Conservation (phyloP, 2,888 invertebrate genomes). For the Pachycephus smyrnensis region DNA sequence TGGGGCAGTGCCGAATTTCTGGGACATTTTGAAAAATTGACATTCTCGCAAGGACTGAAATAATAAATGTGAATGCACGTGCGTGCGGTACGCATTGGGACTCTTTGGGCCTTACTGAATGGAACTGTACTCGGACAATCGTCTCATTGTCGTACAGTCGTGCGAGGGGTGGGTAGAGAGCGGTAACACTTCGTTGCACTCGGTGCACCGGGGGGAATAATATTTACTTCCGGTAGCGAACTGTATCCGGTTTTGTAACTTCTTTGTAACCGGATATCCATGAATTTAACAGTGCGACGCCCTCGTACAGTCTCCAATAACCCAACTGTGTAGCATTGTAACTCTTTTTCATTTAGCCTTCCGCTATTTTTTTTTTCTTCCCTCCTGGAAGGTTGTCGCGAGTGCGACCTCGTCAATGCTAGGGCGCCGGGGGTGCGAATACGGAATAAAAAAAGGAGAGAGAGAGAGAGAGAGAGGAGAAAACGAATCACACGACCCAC, state of each 20-base stretch:
- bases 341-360: constrained; percentile 25
- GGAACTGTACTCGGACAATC: constrained; percentile 40
- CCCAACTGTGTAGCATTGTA: constrained; percentile 23
- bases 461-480: constrained; percentile 32
- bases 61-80: neutral
- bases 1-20: neutral
- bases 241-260: constrained; percentile 35
- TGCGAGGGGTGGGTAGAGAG: neutral
- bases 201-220: constrained; percentile 44
- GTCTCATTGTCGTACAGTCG: constrained; percentile 46
- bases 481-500: constrained; percentile 8
- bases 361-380: constrained; percentile 4
- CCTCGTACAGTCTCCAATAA: constrained; percentile 31
- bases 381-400: neutral
- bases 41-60: neutral
- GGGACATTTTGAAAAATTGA: neutral
- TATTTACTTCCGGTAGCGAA: constrained; percentile 56
- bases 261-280: constrained; percentile 39
- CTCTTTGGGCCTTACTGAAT: neutral
- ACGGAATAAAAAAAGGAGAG: constrained; percentile 15
- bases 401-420: constrained; percentile 6
- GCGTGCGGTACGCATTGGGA: neutral
- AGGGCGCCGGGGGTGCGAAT: constrained; percentile 21
- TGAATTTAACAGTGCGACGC: constrained; percentile 3
- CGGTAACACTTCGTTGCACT: neutral